phyloP scores from a whole-genome alignment of 2,797 vertebrate genomes.

The Spea hammondii region DNA sequence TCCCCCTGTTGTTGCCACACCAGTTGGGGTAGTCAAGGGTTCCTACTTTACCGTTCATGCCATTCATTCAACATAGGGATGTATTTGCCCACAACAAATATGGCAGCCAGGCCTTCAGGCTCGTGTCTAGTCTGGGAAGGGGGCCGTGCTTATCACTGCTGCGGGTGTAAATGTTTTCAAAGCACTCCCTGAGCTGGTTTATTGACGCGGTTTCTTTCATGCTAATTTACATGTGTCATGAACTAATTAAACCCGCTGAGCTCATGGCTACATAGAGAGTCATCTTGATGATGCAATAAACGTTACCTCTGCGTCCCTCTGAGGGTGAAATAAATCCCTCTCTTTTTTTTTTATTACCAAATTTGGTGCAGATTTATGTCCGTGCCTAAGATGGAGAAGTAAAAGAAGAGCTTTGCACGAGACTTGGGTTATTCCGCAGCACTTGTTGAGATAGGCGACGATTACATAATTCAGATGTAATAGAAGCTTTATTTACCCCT shows the following conservation, averaged over 20 bases:
- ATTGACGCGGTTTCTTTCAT: neutral
- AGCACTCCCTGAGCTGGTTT: neutral
- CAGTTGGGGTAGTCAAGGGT: no score
- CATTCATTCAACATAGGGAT: neutral
- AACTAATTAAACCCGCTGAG: neutral
- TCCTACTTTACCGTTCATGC: neutral
- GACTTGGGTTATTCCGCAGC: neutral
- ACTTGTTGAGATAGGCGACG: no score
- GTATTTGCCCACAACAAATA: constrained; percentile 2
- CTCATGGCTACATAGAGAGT: constrained; percentile 30
- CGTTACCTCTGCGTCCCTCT: neutral
- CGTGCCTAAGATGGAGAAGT: neutral
- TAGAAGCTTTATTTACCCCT: no score
- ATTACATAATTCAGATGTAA: no score
- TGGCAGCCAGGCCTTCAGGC: neutral
- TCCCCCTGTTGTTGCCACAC: no score
- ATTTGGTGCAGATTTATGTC: neutral
- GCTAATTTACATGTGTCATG: constrained; percentile 5
- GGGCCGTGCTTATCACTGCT: neutral
- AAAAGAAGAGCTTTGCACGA: neutral
- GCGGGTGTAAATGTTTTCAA: neutral
- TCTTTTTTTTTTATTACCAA: neutral
- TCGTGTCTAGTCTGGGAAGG: neutral
- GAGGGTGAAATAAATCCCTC: neutral
- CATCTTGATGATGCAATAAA: neutral